Evolutionary conservation across 92 coral and sea anemone genomes (phyloP).

Genomic region (Epizoanthus rinbou): DNA sequence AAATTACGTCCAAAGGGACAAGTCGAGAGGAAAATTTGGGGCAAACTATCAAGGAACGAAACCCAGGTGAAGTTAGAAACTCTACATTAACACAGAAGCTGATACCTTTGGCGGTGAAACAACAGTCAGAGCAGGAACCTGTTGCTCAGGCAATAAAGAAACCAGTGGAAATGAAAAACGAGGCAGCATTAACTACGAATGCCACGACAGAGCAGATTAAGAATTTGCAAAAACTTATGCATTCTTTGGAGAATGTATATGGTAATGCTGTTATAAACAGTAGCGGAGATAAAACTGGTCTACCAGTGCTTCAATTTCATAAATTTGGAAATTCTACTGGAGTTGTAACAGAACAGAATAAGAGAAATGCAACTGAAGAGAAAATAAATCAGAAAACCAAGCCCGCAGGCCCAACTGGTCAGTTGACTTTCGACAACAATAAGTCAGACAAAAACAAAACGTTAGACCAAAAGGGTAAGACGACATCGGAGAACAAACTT

Average conservation of each 20-base stretch:
- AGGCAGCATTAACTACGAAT: background rate
- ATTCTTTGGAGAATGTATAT: background rate
- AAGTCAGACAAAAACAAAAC: background rate
- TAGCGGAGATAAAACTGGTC: background rate
- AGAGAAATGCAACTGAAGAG: background rate
- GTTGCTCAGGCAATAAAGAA: background rate
- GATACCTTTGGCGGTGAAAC: background rate
- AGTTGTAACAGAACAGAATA: background rate
- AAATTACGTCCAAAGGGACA: background rate
- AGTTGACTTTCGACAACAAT: background rate
- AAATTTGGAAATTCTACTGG: too few relatives aligned
- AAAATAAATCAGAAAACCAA: background rate
- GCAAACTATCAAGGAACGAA: background rate
- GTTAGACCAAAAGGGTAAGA: background rate
- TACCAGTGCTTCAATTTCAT: background rate
- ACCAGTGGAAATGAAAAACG: background rate
- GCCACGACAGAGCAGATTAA: constrained; percentile 15
- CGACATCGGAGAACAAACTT: background rate
- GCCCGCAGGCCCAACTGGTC: background rate
- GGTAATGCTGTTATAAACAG: background rate
- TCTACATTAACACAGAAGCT: background rate
- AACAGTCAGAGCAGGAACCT: background rate
- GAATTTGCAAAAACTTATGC: constrained; percentile 21
- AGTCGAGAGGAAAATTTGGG: background rate
- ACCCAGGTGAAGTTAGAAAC: background rate